A percentile compares a stretch with the other conserved stretches of the same genome.
These are phyloP conservation scores for Scaptodrosophila latifasciaeformis DNA, from an alignment of 2,888 invertebrate genomes.

Conservation along the genomic window DNA sequence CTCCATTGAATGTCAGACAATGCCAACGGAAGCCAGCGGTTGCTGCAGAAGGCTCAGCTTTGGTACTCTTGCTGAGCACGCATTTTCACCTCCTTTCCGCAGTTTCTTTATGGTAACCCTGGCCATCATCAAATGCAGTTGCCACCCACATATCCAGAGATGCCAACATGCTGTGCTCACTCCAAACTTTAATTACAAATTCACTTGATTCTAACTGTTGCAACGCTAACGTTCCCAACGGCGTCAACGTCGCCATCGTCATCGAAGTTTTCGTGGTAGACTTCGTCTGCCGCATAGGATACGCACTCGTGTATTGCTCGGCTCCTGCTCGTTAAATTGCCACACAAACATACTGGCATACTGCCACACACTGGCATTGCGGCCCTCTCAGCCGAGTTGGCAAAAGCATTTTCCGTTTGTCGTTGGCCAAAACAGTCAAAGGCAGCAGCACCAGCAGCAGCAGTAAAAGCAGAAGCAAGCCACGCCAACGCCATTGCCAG, in stretches of 20 bases:
- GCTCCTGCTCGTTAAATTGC: neutral
- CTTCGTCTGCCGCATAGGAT: constrained; percentile 8
- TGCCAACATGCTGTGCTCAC: neutral
- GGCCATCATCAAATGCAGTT: neutral
- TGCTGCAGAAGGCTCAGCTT: constrained; percentile 34
- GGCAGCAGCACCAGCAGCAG: constrained; percentile 31
- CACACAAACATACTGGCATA: too few species aligned
- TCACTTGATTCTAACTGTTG: constrained; percentile 29
- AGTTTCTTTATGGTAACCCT: neutral
- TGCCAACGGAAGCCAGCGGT: neutral
- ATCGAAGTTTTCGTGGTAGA: neutral
- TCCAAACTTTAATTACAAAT: too few species aligned
- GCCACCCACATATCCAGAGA: neutral
- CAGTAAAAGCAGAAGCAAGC: too few species aligned
- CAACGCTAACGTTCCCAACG: constrained; percentile 26
- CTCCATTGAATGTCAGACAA: constrained; percentile 33
- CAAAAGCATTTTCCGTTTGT: neutral
- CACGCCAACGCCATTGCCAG: constrained; percentile 1
- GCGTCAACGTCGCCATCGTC: neutral
- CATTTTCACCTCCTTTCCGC: constrained; percentile 30
- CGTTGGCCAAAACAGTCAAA: constrained; percentile 33
- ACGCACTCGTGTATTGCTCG: neutral
- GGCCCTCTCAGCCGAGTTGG: neutral
- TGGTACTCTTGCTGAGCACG: constrained; percentile 28
- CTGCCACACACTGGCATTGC: too few species aligned